These are phyloP conservation scores for Daubentonia madagascariensis DNA, from an alignment of 2,113 vertebrate species.

Conservation along the genomic window DNA sequence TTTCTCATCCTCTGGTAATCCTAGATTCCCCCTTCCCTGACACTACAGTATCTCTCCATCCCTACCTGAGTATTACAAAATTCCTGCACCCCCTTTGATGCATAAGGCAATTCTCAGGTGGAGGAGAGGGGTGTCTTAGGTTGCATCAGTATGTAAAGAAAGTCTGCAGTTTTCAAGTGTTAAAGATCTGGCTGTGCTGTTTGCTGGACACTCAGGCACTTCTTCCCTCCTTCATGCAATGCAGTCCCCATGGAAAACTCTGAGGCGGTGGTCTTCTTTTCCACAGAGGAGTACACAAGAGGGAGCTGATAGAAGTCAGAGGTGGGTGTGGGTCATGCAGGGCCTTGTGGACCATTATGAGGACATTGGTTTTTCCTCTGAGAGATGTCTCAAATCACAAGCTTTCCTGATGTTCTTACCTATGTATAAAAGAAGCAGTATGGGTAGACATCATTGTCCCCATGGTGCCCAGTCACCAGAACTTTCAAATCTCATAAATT, in stretches of 20 bases:
- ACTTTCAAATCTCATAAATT: background rate
- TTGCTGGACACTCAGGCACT: background rate
- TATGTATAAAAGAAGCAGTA: background rate
- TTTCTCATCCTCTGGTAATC: background rate
- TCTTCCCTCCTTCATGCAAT: background rate
- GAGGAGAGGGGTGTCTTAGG: accelerated
- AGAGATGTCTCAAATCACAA: background rate
- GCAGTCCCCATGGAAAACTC: background rate
- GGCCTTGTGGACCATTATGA: background rate
- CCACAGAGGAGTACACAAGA: background rate
- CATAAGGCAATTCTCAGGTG: background rate
- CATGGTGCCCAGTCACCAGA: background rate
- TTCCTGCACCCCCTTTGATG: background rate
- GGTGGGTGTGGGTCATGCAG: background rate
- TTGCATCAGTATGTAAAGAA: background rate
- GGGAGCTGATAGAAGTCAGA: background rate
- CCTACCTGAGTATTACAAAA: background rate
- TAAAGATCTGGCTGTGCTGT: background rate
- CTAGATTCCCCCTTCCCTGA: background rate
- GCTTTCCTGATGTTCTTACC: background rate
- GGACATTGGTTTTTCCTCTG: background rate
- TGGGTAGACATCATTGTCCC: background rate
- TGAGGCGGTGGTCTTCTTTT: background rate
- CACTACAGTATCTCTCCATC: background rate
- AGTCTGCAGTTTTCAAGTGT: background rate